Evolutionary conservation across 2,888 invertebrate genomes (phyloP), one percentile per base, ranked within the genome.

Genomic region (Phanerotoma sp.): DNA sequence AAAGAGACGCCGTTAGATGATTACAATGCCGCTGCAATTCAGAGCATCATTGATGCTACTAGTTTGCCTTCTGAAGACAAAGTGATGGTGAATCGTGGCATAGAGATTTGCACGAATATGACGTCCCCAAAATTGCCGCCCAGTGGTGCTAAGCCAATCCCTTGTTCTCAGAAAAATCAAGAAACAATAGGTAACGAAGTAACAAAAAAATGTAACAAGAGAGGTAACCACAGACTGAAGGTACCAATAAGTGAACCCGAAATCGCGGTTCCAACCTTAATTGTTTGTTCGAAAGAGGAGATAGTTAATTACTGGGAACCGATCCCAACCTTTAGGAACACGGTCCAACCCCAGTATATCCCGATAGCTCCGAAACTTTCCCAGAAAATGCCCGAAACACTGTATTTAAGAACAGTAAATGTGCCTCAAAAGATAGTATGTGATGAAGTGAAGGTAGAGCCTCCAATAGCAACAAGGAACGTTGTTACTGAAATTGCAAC

Each of bases 1-100:
- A 51, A 55, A 41, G 67, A 67, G 9, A 58, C 62, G 5, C 66
- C 62, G 6, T 52, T 77, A 15, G 72, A 76, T 6, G 71, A 75
- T 62, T 72, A 74, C 48, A 78, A 77, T 57, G 74, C 71, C 4
- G 77, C 73, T 9, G 78, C 78, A 15, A 65, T 78, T 22, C 62
- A 72, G 52, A 72, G 71, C 41, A 78, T 78, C 49, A 74, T 78
- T 42, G 75, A 75, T 54, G 74, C 68, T 0, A 77, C 71, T 41
- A 69, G 49, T 21, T 56, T 56, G 50, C 13, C 37, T 11, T 53
- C 45, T 3, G 57, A n/a, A n/a, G n/a, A n/a, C n/a, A n/a, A n/a
- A n/a, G n/a, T n/a, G n/a, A n/a, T n/a, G n/a, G n/a, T n/a, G n/a
- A n/a, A n/a, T n/a, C n/a, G n/a, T n/a, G n/a, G n/a, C n/a, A n/a